Percentiles rank a stretch among this genome's conserved stretches.
Conservation (phyloP, 64 coral and sea anemone genomes). For the Acropora yongei region DNA sequence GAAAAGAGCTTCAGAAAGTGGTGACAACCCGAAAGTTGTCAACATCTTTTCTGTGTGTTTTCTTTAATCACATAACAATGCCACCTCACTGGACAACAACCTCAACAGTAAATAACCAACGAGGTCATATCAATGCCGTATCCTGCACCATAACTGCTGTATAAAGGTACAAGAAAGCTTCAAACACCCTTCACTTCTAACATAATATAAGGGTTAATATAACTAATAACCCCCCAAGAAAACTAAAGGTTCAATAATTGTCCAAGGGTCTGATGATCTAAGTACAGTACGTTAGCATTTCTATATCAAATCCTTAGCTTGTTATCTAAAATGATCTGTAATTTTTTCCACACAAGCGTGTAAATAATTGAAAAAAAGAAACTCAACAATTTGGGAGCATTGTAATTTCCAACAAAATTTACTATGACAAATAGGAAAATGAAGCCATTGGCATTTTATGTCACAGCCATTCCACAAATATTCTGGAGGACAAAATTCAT, state of each 20-base stretch:
- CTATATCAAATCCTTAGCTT: neutral
- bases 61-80: too few relatives aligned
- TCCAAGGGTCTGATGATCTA: neutral
- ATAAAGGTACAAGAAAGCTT: too few relatives aligned
- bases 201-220: too few relatives aligned
- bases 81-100: too few relatives aligned
- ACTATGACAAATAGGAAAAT: neutral
- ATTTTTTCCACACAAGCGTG: neutral
- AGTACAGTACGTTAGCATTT: neutral
- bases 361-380: neutral
- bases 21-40: too few relatives aligned
- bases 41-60: too few relatives aligned
- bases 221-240: neutral
- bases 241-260: neutral
- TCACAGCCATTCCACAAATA: neutral
- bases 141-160: neutral
- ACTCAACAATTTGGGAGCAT: neutral
- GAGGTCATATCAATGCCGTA: too few relatives aligned
- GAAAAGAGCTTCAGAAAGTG: too few relatives aligned
- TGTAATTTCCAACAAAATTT: neutral
- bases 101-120: too few relatives aligned
- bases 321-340: neutral
- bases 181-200: too few relatives aligned
- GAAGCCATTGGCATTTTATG: too few relatives aligned
- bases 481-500: neutral